Conservation (phyloP, 2,888 invertebrate species). For the Oscheius sp. region DNA sequence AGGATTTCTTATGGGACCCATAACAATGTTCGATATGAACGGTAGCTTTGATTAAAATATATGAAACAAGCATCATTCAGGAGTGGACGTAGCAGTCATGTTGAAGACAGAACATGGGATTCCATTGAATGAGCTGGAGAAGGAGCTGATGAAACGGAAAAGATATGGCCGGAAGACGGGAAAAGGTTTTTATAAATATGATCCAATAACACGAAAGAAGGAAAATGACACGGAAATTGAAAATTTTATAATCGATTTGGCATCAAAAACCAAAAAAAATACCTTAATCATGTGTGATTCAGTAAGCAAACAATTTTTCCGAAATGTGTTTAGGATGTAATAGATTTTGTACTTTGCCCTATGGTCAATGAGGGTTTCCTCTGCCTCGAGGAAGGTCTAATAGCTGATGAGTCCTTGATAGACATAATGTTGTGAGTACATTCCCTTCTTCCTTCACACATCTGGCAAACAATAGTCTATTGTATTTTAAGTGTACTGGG, state of each 20-base stretch:
- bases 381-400: conserved; percentile 57
- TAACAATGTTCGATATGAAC: conserved; percentile 62
- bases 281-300: conserved; percentile 27
- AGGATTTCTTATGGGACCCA: conserved; percentile 59
- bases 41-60: conserved; percentile 28
- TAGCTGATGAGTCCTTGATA: conserved; percentile 46
- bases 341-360: conserved; percentile 54
- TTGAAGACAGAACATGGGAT: conserved; percentile 50
- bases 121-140: conserved; percentile 41
- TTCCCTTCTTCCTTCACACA: neutral
- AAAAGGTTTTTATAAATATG: conserved; percentile 58
- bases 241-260: conserved; percentile 34
- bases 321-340: conserved; percentile 42
- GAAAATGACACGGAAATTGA: conserved; percentile 53
- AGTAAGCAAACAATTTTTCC: neutral
- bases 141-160: conserved; percentile 39
- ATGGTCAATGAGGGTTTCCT: conserved; percentile 59
- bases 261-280: conserved; percentile 13
- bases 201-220: conserved; percentile 45
- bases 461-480: conserved; percentile 15
- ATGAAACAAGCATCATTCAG: conserved; percentile 14
- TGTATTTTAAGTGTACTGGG: conserved; percentile 51
- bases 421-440: conserved; percentile 61
- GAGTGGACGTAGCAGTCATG: conserved; percentile 51
- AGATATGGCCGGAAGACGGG: conserved; percentile 57